Conservation (phyloP, 2,888 invertebrate species). For the Bimastos eiseni region DNA sequence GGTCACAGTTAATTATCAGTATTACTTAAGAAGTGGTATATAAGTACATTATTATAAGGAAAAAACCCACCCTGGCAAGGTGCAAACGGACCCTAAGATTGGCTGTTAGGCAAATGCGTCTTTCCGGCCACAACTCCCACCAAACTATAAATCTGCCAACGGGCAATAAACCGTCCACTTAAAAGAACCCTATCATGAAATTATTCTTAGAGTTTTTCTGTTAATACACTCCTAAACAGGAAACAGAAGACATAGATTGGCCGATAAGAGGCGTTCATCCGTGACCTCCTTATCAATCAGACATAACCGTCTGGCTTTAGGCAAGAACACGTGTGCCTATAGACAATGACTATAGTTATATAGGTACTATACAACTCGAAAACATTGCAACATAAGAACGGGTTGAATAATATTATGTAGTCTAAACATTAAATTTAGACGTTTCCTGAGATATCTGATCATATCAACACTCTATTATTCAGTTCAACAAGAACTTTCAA, state of each 20-base stretch:
- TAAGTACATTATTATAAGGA: too few relatives aligned
- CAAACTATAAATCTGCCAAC: background rate
- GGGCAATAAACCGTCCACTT: background rate
- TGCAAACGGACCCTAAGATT: too few relatives aligned
- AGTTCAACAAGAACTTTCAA: too few relatives aligned
- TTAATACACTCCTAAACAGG: background rate
- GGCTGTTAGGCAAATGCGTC: background rate
- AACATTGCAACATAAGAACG: too few relatives aligned
- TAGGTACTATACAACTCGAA: background rate
- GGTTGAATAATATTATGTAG: too few relatives aligned
- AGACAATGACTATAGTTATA: background rate
- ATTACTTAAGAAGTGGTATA: too few relatives aligned
- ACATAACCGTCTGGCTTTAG: background rate
- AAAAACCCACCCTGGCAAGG: too few relatives aligned
- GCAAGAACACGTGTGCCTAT: background rate
- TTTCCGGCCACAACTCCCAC: background rate
- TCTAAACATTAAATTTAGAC: too few relatives aligned
- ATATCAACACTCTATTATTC: too few relatives aligned
- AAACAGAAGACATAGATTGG: background rate
- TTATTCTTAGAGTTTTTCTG: background rate
- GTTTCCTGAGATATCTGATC: too few relatives aligned
- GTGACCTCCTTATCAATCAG: background rate
- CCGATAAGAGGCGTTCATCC: background rate
- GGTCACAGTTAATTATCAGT: too few relatives aligned
- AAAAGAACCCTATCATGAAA: background rate